Evolutionary conservation across 2,888 invertebrate genomes (phyloP).

Genomic region (Trissoscelio sp.): DNA sequence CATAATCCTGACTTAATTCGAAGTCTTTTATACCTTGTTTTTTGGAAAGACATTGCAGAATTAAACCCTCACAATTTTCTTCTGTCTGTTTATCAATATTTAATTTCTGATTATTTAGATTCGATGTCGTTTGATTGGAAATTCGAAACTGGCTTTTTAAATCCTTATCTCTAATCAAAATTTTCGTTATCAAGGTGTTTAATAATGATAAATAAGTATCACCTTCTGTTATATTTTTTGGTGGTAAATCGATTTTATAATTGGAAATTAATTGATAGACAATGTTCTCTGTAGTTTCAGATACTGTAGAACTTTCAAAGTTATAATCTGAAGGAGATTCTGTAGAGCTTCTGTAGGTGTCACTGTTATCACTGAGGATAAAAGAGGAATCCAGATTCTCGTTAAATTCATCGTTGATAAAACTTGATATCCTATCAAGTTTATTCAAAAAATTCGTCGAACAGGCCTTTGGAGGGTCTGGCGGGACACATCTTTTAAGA

Average conservation of each 20-base stretch:
- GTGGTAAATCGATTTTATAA: constrained; percentile 54
- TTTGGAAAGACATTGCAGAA: constrained; percentile 21
- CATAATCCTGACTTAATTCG: constrained; percentile 2
- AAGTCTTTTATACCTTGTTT: constrained; percentile 4
- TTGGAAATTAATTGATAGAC: constrained; percentile 53
- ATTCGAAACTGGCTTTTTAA: constrained; percentile 23
- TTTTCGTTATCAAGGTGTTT: constrained; percentile 53
- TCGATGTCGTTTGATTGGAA: neutral
- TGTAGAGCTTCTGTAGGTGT: neutral
- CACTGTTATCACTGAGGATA: neutral
- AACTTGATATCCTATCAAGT: constrained; percentile 54
- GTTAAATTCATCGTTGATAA: constrained; percentile 16
- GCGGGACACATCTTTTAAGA: constrained; percentile 77
- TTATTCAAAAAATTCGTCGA: neutral
- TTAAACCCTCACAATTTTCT: constrained; percentile 20
- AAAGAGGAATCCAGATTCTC: constrained; percentile 33
- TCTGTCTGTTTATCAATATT: neutral
- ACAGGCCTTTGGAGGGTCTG: constrained; percentile 77
- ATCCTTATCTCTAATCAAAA: constrained; percentile 38
- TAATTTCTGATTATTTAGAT: neutral
- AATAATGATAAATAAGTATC: constrained; percentile 46
- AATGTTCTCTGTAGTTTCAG: constrained; percentile 36
- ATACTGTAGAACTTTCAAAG: neutral
- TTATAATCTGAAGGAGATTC: constrained; percentile 14
- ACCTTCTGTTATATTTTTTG: constrained; percentile 10